Evolutionary conservation across 2,113 vertebrate genomes (phyloP), one percentile per base, ranked within the genome.

Genomic region (Mugil cephalus): DNA sequence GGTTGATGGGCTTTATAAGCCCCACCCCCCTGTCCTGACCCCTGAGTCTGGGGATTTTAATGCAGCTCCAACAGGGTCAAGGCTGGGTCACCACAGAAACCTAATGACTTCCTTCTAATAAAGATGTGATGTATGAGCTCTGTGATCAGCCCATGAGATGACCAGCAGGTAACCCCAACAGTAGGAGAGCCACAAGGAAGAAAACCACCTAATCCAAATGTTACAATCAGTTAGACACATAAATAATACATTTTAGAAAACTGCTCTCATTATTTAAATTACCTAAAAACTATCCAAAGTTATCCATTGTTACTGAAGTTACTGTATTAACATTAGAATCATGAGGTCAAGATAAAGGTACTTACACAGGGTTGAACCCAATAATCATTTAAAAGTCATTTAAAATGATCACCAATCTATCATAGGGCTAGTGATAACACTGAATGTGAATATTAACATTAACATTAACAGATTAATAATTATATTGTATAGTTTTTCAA

Each of bases 21-120:
- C 66, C 35, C 68, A 6, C 80, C 83, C 69, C 75, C 72, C 19
- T 66, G 60, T 15, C 52, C 86, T 93, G 91, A 92, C 89, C 91
- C 75, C 79, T 67, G 68, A 43, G 80, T 84, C 66, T 69, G 19
- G 74, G n/a, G 83, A 85, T 92, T 91, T 91, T 91, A 92, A 92
- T 88, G 77, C 58, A 81, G 85, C 82, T 71, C 63, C 40, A 46
- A 62, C 39, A 42, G 78, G 93, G 93, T 94, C 93, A 94, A 93
- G 93, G 93, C 92, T 89, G 88, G 93, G 90, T 90, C 88, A 17
- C 83, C 10, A 59, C 76, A 30, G 72, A 64, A 83, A 85, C 86
- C 79, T 94, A 94, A 94, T 93, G 92, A 93, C 93, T 94, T 94
- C 93, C 92, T 93, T 88, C 90, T 90, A 93, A 93, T 93, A 94